Evolutionary conservation across 2,888 invertebrate genomes (phyloP).

Genomic region (Protodeltote pygarga): DNA sequence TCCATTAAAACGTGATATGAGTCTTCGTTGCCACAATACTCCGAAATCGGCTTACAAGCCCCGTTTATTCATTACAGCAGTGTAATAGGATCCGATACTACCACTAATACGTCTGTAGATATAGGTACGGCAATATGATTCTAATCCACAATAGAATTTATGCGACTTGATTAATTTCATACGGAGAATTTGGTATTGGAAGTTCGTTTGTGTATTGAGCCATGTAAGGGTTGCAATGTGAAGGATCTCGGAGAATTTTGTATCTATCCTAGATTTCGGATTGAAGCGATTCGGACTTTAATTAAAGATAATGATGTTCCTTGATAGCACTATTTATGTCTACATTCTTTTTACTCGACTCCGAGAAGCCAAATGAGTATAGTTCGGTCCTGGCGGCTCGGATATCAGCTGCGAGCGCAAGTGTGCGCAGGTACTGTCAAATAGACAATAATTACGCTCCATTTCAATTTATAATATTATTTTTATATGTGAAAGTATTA

Average conservation of each 20-base stretch:
- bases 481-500: too few species aligned
- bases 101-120: constrained; percentile 19
- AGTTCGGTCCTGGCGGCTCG: too few species aligned
- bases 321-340: too few species aligned
- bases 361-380: too few species aligned
- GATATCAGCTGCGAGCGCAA: too few species aligned
- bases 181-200: constrained; percentile 4
- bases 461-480: too few species aligned
- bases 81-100: constrained; percentile 10
- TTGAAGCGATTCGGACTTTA: too few species aligned
- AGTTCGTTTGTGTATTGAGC: constrained; percentile 2
- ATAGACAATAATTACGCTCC: too few species aligned
- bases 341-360: too few species aligned
- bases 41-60: constrained; percentile 22
- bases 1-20: background rate
- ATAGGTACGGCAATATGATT: constrained; percentile 8
- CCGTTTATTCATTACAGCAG: constrained; percentile 25
- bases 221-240: background rate
- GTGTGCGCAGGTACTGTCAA: too few species aligned
- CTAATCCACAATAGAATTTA: constrained; percentile 23
- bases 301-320: too few species aligned
- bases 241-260: background rate
- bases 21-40: constrained; percentile 6
- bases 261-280: too few species aligned
- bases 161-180: constrained; percentile 20